A percentile compares a stretch with the other conserved stretches of the same genome.
Conservation (phyloP, 2,888 invertebrate genomes). For the Nematopogon swammerdamellus region DNA sequence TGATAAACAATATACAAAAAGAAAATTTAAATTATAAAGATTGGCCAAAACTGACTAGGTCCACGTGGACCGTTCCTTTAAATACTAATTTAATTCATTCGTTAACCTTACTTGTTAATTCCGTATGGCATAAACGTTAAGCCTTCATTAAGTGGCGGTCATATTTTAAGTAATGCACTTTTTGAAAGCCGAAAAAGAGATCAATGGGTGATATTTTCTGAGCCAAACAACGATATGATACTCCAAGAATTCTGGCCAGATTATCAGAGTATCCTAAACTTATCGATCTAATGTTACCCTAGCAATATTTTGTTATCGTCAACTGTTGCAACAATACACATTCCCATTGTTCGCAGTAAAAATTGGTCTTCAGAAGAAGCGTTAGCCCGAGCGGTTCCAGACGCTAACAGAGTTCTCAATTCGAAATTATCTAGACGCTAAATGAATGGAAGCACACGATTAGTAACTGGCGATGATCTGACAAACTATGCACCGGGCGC, state of each 20-base stretch:
- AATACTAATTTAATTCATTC: slow-evolving; percentile 57
- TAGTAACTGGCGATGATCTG: neutral
- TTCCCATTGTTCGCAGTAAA: slow-evolving; percentile 10
- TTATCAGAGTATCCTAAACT: slow-evolving; percentile 56
- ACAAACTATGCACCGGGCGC: neutral
- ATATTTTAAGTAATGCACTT: slow-evolving; percentile 52
- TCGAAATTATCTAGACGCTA: neutral
- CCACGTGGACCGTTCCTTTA: slow-evolving; percentile 40
- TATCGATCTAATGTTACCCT: slow-evolving; percentile 50
- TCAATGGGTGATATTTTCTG: slow-evolving; percentile 55
- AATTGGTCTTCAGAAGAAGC: slow-evolving; percentile 34
- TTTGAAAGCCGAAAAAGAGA: slow-evolving; percentile 55
- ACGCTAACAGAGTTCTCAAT: too few relatives aligned
- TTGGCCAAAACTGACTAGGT: slow-evolving; percentile 57
- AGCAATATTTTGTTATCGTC: neutral
- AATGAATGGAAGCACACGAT: neutral
- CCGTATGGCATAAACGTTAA: slow-evolving; percentile 55
- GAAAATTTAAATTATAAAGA: slow-evolving; percentile 27
- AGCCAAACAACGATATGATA: slow-evolving; percentile 52
- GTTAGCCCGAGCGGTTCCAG: neutral
- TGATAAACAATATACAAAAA: neutral
- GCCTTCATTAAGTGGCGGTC: slow-evolving; percentile 54
- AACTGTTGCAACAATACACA: neutral
- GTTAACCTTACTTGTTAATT: slow-evolving; percentile 56
- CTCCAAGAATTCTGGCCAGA: slow-evolving; percentile 57